Evolutionary conservation across 1,140 invertebrate species (phyloP), one percentile per base, ranked within the genome.

Genomic region (Calliphora vicina): DNA sequence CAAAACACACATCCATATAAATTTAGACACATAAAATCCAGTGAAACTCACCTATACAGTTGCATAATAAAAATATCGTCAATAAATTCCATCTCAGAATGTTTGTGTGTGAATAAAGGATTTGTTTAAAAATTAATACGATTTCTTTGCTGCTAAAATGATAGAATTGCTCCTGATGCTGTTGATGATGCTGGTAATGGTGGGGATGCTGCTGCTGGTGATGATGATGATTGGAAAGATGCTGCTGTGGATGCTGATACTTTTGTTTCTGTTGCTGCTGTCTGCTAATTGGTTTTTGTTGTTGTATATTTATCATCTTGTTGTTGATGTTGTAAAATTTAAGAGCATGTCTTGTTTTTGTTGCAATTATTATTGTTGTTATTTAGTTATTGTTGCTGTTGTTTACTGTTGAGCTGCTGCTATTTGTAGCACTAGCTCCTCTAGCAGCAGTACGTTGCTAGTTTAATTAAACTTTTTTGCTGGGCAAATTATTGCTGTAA

Each of bases 21-120:
- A 67, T 25, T 8, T 9, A 25, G 8, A 67, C 20, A 67, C 50
- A 67, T 20, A 50, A 6, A 67, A 20, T 20, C 1, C 15, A 4
- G 15, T 1, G 10, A 17, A 71, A 86, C 89, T 89, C 85, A 90
- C 88, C 88, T 82, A 90, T 87, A 83, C 87, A 90, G 76, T 87
- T 90, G 86, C 86, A 86, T 20, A 88, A 82, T 4, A 88, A 80
- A 1, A 88, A 73, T 1, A 86, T 80, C 10, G 87, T 61, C 3
- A 89, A 78, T 57, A 90, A 57, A 42, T 88, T 82, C 85, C 87
- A 85, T 57, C 86, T 83, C 25, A 87, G 45, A 23, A 78, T 78
- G 42, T 78, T 20, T 43, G 42, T 43, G 42, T 78, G 74, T 20
- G 35, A 42, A 43, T 78, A 12, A 20, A 78, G 4, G 43, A 78